Base-by-base conservation (phyloP, 2,888 invertebrate species). In the Cantharis rustica region DNA sequence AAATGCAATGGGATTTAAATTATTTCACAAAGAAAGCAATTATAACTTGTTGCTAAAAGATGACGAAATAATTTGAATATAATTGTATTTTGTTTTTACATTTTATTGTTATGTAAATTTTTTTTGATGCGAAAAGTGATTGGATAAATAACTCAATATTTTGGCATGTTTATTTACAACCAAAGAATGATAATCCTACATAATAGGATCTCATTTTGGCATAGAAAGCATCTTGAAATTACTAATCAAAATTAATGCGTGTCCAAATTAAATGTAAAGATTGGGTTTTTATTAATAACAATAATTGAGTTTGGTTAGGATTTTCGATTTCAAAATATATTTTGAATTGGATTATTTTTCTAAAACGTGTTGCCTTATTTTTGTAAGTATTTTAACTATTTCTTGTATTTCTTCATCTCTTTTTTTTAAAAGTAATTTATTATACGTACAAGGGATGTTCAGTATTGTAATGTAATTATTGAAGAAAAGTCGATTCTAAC, bases 381-480 rank as follows among this genome's bases (percentile, higher is more conserved):
- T 47, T 47, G 47, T 47, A 47, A 69, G 62, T 69, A 74, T 27
- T 62, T 23, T 66, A 66, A 20, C 17, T 10, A 20, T n/a, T 66
- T 23, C 13, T 23, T 66, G 23, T 23, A 16, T 66, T 66, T 17
- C 31, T 31, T 69, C 68, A 68, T 68, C 27, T 27, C 68, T 27
- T 27, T 68, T 27, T 31, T 71, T 71, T 63, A 2, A 61, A 71
- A 71, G 23, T 66, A 62, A 31, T 69, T n/a, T 23, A 5, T 20
- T 16, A 62, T n/a, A 62, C 62, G 63, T 71, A 63, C 26, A 61
- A 69, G 68, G 68, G 73, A 70, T 85, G 81, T 86, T 86, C 85
- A 84, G 84, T 84, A 86, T 85, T 86, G 86, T 86, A 86, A 86
- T 86, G 86, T 84, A 80, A 79, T 79, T 79, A 79, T 79, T 75